Conservation (phyloP, 35 echinoderm and acorn worm genomes). For the Heliocidaris erythrogramma region DNA sequence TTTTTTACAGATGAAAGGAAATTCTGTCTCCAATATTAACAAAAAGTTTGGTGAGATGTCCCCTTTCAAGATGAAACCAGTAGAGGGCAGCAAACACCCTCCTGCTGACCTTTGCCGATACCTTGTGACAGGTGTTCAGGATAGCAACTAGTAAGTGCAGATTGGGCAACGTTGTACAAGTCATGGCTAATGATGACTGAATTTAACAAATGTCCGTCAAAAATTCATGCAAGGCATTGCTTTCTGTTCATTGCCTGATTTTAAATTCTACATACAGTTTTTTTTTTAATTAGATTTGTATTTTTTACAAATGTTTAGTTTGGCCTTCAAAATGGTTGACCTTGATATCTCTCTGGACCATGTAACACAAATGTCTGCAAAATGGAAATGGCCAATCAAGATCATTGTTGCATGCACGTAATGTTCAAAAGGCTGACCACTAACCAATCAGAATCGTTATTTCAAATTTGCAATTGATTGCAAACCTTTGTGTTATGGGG, state of each 20-base stretch:
- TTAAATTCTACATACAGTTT: neutral
- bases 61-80: slow-evolving; percentile 49
- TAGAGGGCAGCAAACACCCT: neutral
- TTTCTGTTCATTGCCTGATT: neutral
- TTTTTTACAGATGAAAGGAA: slow-evolving; percentile 24
- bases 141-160: slow-evolving; percentile 38
- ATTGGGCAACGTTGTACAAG: neutral
- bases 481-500: too few species aligned
- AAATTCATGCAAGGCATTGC: neutral
- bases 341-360: too few species aligned
- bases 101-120: slow-evolving; percentile 60
- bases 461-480: too few species aligned
- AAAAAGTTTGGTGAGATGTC: slow-evolving; percentile 47
- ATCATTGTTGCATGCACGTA: too few species aligned
- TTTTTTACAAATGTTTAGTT: too few species aligned
- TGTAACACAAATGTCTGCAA: too few species aligned
- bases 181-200: neutral
- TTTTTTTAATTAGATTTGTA: too few species aligned
- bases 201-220: neutral
- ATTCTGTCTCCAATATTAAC: slow-evolving; percentile 29
- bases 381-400: too few species aligned
- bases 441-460: too few species aligned
- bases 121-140: slow-evolving; percentile 39
- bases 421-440: too few species aligned
- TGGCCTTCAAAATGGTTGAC: too few species aligned